A percentile compares a stretch with the other conserved stretches of the same genome.
Evolutionary conservation across 2,888 invertebrate species (phyloP).

Genomic region (Andrena marginata): DNA sequence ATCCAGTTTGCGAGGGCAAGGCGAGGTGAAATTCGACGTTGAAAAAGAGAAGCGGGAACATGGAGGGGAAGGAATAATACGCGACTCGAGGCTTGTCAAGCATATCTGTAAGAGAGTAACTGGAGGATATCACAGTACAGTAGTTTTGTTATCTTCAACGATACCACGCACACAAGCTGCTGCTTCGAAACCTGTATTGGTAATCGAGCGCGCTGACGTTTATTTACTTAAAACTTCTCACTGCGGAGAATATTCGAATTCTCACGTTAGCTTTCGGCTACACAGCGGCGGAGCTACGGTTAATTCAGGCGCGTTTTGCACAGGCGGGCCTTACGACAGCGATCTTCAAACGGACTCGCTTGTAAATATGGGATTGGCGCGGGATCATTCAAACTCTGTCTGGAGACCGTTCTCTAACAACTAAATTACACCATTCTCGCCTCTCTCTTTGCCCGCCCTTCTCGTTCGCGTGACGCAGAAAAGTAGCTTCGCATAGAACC

Average conservation of each 20-base stretch:
- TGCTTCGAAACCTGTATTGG: not conserved
- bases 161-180: not conserved
- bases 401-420: conserved; percentile 11
- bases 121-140: conserved; percentile 20
- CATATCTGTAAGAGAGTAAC: conserved; percentile 28
- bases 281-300: not conserved
- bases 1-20: not conserved
- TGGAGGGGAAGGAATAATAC: not conserved
- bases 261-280: not conserved
- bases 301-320: not conserved
- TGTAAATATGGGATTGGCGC: conserved; percentile 14
- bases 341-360: not conserved
- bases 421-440: conserved; percentile 25
- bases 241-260: not conserved
- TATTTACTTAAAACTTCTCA: not conserved
- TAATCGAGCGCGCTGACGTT: not conserved
- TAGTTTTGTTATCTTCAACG: conserved; percentile 6
- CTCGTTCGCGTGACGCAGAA: conserved; percentile 9
- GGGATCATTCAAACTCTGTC: conserved; percentile 20
- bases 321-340: not conserved
- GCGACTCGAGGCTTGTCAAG: conserved; percentile 32
- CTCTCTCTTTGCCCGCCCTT: conserved; percentile 1
- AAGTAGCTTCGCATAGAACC: conserved; percentile 23
- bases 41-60: not conserved
- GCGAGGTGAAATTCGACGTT: conserved; percentile 42